Percentiles rank a stretch among this genome's conserved stretches.
These are phyloP conservation scores for Cylindroiulus punctatus DNA, from an alignment of 2,888 invertebrate species.

Conservation along the genomic window DNA sequence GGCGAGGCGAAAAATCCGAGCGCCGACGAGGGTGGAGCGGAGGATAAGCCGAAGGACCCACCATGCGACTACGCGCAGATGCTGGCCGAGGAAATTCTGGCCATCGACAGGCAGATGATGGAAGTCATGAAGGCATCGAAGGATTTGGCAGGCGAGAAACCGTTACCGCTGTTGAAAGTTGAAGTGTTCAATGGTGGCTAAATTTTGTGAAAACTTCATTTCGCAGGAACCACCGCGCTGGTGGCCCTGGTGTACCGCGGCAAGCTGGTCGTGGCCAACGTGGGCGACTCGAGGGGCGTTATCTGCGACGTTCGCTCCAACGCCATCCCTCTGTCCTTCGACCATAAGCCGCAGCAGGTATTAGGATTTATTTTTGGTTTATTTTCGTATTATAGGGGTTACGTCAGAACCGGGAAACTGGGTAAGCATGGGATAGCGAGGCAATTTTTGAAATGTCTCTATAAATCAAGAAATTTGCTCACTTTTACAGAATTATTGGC, in stretches of 20 bases:
- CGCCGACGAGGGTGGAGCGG: neutral
- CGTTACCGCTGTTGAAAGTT: neutral
- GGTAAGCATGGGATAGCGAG: no score
- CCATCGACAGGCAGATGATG: slow-evolving; percentile 77
- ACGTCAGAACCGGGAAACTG: no score
- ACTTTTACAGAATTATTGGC: no score
- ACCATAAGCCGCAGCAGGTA: slow-evolving; percentile 97
- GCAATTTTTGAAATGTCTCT: no score
- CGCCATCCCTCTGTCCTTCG: slow-evolving; percentile 91
- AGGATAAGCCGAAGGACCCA: slow-evolving; percentile 75
- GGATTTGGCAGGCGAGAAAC: slow-evolving; percentile 71
- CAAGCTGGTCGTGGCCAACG: slow-evolving; percentile 90
- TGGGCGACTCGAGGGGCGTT: slow-evolving; percentile 95
- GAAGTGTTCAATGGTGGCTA: neutral
- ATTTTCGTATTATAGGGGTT: no score
- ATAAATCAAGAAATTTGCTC: no score
- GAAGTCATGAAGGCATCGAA: slow-evolving; percentile 82
- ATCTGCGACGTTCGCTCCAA: slow-evolving; percentile 92
- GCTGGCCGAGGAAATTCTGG: slow-evolving; percentile 59
- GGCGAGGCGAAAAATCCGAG: neutral
- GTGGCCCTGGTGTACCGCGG: slow-evolving; percentile 86
- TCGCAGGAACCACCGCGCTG: slow-evolving; percentile 86
- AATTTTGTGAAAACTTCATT: neutral
- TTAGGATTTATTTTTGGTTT: neutral
- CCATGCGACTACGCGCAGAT: slow-evolving; percentile 66